phyloP scores from a whole-genome alignment of 2,888 invertebrate genomes.

The Gonocerus acuteangulatus region DNA sequence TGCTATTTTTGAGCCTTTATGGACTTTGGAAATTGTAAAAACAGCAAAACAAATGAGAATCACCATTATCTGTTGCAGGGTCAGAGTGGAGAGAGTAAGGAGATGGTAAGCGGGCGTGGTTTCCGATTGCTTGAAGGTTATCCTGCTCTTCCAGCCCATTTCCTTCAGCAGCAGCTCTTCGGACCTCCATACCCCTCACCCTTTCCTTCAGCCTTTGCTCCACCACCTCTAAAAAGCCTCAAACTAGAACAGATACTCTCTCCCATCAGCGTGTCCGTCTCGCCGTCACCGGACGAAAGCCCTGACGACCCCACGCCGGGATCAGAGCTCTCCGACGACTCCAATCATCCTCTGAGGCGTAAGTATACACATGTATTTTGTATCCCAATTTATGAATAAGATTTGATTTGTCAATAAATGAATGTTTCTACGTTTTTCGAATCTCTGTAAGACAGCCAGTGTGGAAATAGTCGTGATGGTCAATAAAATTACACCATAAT shows the following conservation, averaged over 20 bases:
- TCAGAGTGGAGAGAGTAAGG: conserved; percentile 23
- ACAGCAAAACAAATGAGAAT: no score
- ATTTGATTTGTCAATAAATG: no score
- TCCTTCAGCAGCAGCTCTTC: conserved; percentile 63
- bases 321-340: conserved; percentile 25
- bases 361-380: conserved; percentile 8
- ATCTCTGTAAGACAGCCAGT: no score
- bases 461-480: no score
- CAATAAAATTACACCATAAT: no score
- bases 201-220: conserved; percentile 60
- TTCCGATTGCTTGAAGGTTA: conserved; percentile 31
- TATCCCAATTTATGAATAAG: no score
- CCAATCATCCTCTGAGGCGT: conserved; percentile 10
- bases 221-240: conserved; percentile 54
- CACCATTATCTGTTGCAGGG: background rate
- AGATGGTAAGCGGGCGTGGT: conserved; percentile 26
- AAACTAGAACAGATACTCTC: conserved; percentile 44
- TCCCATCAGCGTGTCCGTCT: conserved; percentile 34
- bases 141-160: conserved; percentile 50
- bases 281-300: conserved; percentile 31
- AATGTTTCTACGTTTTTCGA: no score
- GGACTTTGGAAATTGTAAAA: no score
- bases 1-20: no score
- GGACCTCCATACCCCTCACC: conserved; percentile 58
- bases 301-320: conserved; percentile 25